Conservation (phyloP, 2,888 invertebrate species). For the Elgonia sp. region DNA sequence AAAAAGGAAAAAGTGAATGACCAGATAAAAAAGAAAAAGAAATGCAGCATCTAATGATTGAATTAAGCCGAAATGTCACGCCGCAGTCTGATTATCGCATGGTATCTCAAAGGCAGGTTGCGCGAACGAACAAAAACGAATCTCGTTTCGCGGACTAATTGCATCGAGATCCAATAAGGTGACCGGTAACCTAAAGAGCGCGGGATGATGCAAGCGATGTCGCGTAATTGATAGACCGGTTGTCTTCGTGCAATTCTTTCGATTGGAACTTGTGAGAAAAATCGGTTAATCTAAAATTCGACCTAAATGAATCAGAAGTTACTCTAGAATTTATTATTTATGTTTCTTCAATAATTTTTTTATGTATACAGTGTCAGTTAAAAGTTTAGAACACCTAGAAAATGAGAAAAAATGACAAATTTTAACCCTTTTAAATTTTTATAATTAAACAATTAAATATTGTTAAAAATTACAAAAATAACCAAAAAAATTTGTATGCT, state of each 20-base stretch:
- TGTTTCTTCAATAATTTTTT: too few species aligned
- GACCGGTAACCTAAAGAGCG: slow-evolving; percentile 14
- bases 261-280: background rate
- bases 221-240: slow-evolving; percentile 48
- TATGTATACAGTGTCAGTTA: too few species aligned
- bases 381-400: too few species aligned
- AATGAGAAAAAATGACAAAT: too few species aligned
- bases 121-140: slow-evolving; percentile 50
- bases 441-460: too few species aligned
- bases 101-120: slow-evolving; percentile 41
- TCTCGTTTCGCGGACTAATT: slow-evolving; percentile 56
- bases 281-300: background rate
- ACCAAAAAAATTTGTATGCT: too few species aligned
- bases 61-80: slow-evolving; percentile 20
- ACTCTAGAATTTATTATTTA: too few species aligned
- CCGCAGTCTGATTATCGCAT: slow-evolving; percentile 35
- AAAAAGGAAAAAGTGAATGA: too few species aligned
- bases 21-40: background rate
- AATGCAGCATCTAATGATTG: slow-evolving; percentile 26
- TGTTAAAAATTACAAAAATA: too few species aligned
- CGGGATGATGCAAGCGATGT: slow-evolving; percentile 46
- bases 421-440: too few species aligned
- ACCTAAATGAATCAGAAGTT: background rate
- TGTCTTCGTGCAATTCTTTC: slow-evolving; percentile 12
- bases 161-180: slow-evolving; percentile 35